Conservation (phyloP, 2,888 invertebrate species). For the Julus scandinavius region DNA sequence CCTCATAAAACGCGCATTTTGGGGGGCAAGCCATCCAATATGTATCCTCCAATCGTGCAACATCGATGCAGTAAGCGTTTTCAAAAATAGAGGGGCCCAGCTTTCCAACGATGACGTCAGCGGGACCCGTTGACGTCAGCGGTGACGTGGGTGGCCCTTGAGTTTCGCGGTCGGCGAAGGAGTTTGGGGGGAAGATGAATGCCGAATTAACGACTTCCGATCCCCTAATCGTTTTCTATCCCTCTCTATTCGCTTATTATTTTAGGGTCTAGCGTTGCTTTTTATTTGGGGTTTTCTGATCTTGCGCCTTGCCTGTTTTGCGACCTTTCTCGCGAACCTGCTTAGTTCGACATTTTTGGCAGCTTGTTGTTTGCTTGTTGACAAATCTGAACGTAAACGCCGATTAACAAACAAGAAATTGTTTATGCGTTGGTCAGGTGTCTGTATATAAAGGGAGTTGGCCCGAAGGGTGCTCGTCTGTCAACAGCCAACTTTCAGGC, state of each 20-base stretch:
- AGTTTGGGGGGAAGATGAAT: background rate
- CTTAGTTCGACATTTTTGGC: background rate
- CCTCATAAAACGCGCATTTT: background rate
- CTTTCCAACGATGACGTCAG: background rate
- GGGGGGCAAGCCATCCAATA: background rate
- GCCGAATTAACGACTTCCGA: background rate
- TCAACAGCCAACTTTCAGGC: background rate
- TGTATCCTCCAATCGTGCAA: background rate
- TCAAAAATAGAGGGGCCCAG: background rate
- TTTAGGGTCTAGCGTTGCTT: background rate
- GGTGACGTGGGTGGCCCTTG: constrained; percentile 16
- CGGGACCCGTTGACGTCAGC: background rate
- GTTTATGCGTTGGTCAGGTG: constrained; percentile 6
- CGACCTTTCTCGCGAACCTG: background rate
- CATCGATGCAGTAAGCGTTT: background rate
- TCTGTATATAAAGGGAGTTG: background rate
- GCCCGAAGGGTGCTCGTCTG: background rate
- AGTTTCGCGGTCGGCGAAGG: background rate
- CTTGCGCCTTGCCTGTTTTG: background rate
- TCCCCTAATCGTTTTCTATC: background rate
- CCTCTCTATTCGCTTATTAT: background rate
- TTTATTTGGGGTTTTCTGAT: constrained; percentile 13
- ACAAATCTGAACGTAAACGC: background rate
- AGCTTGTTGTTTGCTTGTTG: constrained; percentile 15
- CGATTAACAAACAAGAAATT: constrained; percentile 46